phyloP scores from a whole-genome alignment of 2,113 vertebrate genomes.

The Cnemophilus loriae region DNA sequence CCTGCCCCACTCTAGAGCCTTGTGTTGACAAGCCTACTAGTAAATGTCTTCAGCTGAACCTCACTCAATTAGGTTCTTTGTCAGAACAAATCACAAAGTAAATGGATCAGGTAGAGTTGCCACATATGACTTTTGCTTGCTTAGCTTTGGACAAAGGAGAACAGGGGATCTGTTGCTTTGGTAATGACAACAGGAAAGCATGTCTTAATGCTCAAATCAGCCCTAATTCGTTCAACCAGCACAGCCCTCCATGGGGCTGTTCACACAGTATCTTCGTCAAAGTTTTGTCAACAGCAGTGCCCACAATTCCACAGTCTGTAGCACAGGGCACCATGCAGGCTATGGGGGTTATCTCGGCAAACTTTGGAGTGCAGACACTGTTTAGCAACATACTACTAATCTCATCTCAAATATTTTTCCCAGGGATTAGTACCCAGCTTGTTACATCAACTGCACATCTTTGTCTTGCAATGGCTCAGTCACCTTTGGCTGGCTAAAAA shows the following conservation, averaged over 20 bases:
- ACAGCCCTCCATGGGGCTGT: not conserved
- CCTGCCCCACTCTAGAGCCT: not conserved
- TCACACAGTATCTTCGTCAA: not conserved
- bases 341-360: not conserved
- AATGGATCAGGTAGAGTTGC: not conserved
- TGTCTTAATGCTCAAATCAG: constrained; percentile 44
- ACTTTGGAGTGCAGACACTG: not conserved
- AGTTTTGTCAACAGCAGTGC: not conserved
- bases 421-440: not conserved
- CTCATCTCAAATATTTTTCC: not conserved
- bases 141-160: constrained; percentile 47
- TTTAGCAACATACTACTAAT: not conserved
- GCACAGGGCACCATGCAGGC: accelerated
- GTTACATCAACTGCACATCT: not conserved
- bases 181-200: constrained; percentile 56
- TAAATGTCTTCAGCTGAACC: not conserved
- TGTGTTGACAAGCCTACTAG: not conserved
- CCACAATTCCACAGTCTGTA: not conserved
- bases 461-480: not conserved
- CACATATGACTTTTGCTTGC: constrained; percentile 10
- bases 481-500: not conserved
- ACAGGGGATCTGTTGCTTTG: not conserved
- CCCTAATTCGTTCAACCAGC: not conserved
- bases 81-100: not conserved
- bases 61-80: constrained; percentile 10